These are phyloP conservation scores for Mus pahari DNA, from an alignment of 2,113 vertebrate species.

Conservation along the genomic window DNA sequence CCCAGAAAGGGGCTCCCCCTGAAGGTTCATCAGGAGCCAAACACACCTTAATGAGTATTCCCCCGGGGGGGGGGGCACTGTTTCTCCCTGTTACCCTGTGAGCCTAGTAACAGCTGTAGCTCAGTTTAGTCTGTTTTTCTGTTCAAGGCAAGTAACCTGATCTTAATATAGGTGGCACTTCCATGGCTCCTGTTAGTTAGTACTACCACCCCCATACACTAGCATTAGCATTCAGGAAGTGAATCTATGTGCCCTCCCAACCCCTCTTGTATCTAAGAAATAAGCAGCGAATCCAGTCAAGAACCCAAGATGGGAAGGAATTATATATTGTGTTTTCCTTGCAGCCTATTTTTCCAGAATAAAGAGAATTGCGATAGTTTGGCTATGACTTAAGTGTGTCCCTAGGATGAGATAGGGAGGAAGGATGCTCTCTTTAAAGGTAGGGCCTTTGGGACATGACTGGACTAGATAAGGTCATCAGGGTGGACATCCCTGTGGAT, in stretches of 20 bases:
- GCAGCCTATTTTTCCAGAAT: background rate
- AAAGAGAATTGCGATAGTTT: background rate
- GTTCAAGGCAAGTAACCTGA: background rate
- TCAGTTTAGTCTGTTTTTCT: slow-evolving; percentile 25
- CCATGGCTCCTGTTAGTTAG: background rate
- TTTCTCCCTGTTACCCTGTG: background rate
- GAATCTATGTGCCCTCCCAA: no score
- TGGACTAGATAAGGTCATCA: background rate
- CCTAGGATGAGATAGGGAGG: background rate
- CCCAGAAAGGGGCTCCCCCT: slow-evolving; percentile 14
- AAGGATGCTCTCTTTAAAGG: background rate
- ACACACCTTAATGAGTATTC: background rate
- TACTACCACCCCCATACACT: background rate
- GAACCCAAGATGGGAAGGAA: slow-evolving; percentile 2
- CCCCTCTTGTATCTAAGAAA: background rate
- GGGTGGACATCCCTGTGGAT: background rate
- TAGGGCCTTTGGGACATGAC: background rate
- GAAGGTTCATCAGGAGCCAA: background rate
- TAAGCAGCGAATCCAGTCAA: background rate
- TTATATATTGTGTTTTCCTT: background rate
- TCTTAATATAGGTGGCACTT: background rate
- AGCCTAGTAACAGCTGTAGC: background rate
- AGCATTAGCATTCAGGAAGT: background rate
- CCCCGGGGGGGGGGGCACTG: background rate
- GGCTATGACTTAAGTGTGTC: background rate